Conservation (phyloP, 1,140 invertebrate genomes). For the Saccostrea glomerata region DNA sequence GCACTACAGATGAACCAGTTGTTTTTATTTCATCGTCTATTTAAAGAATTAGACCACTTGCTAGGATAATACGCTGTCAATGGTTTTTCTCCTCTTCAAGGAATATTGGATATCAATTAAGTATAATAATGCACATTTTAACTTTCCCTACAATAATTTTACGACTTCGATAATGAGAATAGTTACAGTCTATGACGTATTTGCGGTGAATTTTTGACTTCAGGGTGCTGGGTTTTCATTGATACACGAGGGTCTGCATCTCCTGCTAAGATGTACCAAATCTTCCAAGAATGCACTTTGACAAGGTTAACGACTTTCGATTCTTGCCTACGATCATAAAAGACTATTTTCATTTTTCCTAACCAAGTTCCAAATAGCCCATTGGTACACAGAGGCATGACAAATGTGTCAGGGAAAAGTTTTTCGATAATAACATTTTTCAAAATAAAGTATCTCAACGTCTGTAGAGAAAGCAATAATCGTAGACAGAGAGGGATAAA, state of each 20-base stretch:
- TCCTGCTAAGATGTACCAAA: slow-evolving; percentile 37
- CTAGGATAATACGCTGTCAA: slow-evolving; percentile 36
- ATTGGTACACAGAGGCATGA: not conserved
- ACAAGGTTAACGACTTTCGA: slow-evolving; percentile 33
- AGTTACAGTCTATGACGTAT: slow-evolving; percentile 26
- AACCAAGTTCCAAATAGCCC: slow-evolving; percentile 12
- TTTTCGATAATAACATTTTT: not conserved
- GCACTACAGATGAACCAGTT: not conserved
- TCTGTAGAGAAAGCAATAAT: too few relatives aligned
- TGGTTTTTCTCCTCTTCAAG: slow-evolving; percentile 34
- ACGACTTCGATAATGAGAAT: slow-evolving; percentile 19
- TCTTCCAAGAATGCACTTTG: slow-evolving; percentile 36
- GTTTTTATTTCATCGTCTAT: slow-evolving; percentile 33
- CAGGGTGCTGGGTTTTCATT: slow-evolving; percentile 3
- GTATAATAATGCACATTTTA: slow-evolving; percentile 33
- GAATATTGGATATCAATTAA: slow-evolving; percentile 35
- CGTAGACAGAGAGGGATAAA: too few relatives aligned
- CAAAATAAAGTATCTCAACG: not conserved
- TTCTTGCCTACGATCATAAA: slow-evolving; percentile 2
- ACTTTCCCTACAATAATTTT: slow-evolving; percentile 33
- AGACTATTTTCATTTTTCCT: slow-evolving; percentile 25
- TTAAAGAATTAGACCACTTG: slow-evolving; percentile 36
- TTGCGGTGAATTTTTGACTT: not conserved
- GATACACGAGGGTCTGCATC: slow-evolving; percentile 6
- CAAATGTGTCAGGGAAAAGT: not conserved